phyloP scores from a whole-genome alignment of 2,888 invertebrate species.

The Phyto melanocephala region DNA sequence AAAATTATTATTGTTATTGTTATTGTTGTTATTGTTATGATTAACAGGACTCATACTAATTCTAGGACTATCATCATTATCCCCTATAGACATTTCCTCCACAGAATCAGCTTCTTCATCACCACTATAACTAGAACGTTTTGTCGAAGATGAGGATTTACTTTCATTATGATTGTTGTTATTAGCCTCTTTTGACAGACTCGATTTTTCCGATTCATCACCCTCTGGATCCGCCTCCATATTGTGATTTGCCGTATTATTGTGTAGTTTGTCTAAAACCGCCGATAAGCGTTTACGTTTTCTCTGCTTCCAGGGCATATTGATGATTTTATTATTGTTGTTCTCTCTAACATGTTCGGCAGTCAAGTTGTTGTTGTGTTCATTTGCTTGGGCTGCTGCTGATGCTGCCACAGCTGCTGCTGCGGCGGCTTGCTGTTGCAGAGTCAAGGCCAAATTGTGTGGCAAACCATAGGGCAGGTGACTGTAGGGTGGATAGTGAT shows the following conservation, averaged over 20 bases:
- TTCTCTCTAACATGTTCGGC: slow-evolving; percentile 35
- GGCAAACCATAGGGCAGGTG: slow-evolving; percentile 71
- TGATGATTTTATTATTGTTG: slow-evolving; percentile 74
- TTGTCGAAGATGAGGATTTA: slow-evolving; percentile 43
- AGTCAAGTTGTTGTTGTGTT: slow-evolving; percentile 60
- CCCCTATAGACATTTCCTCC: slow-evolving; percentile 68
- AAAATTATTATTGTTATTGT: slow-evolving; percentile 45
- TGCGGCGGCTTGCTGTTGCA: slow-evolving; percentile 74
- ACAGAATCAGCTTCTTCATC: slow-evolving; percentile 72
- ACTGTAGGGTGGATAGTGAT: slow-evolving; percentile 71
- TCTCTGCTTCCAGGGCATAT: slow-evolving; percentile 83
- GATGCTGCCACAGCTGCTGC: slow-evolving; percentile 73
- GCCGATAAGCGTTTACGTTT: slow-evolving; percentile 89
- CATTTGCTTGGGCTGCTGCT: slow-evolving; percentile 75
- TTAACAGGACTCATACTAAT: slow-evolving; percentile 76
- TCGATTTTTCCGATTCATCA: slow-evolving; percentile 66
- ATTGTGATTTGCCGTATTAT: slow-evolving; percentile 70
- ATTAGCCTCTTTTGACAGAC: slow-evolving; percentile 68
- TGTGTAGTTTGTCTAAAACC: slow-evolving; percentile 86
- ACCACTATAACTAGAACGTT: slow-evolving; percentile 71
- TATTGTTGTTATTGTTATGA: slow-evolving; percentile 41
- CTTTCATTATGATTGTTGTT: slow-evolving; percentile 64
- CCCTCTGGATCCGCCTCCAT: slow-evolving; percentile 69
- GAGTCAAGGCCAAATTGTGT: slow-evolving; percentile 72
- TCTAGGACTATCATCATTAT: slow-evolving; percentile 73